phyloP scores from a whole-genome alignment of 2,113 vertebrate species.

The Nothoprocta perdicaria region DNA sequence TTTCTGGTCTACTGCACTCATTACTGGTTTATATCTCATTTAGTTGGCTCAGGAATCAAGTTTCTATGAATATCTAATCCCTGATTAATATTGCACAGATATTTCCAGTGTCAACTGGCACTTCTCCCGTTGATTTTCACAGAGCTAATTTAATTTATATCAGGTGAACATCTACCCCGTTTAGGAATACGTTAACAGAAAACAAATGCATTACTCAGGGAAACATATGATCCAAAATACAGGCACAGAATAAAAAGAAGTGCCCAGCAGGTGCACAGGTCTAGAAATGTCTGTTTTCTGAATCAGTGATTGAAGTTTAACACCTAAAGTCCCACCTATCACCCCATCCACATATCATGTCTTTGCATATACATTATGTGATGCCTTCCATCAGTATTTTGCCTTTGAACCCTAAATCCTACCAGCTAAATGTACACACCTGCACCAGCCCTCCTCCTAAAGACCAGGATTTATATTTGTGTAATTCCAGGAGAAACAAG shows the following conservation, averaged over 20 bases:
- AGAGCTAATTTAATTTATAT: conserved; percentile 7
- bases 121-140: conserved; percentile 29
- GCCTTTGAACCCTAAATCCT: neutral
- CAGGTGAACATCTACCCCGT: conserved; percentile 18
- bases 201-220: neutral
- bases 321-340: neutral
- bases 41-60: neutral
- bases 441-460: neutral
- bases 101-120: conserved; percentile 37
- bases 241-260: neutral
- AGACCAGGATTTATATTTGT: neutral
- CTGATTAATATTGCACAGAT: conserved; percentile 32
- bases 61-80: conserved; percentile 28
- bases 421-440: neutral
- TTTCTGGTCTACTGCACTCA: conserved; percentile 25
- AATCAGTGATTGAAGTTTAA: neutral
- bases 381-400: neutral
- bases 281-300: neutral
- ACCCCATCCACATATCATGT: neutral
- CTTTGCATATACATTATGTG: neutral
- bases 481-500: neutral
- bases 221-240: neutral
- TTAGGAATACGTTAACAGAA: conserved; percentile 5
- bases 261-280: neutral
- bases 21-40: conserved; percentile 42